Base-by-base conservation (phyloP, 2,888 invertebrate genomes). In the Sphecodes monilicornis region DNA sequence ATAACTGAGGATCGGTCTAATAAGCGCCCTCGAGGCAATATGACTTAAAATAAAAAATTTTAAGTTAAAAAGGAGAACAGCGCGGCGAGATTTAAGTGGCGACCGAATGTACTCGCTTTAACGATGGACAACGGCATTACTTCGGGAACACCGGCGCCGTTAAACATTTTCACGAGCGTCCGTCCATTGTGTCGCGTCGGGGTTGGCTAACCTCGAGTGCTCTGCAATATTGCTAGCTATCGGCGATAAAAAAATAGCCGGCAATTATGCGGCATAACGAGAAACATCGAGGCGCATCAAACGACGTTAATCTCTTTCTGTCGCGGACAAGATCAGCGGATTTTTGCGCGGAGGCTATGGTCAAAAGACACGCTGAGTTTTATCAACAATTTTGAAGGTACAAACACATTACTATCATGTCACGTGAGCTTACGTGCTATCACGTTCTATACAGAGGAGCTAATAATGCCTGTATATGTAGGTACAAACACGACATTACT, bases 241-340 rank as follows among this genome's bases (percentile, higher is more conserved):
- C 71, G 54, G 39, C 32, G 69, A 64, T 86, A 80, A 82, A 60
- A n/a, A 76, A 82, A 88, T 82, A 71, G 50, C 74, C 26, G 26
- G 26, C 85, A 78, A 88, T 86, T 83, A 88, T 77, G 77, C 57
- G 69, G 54, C 64, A 77, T 72, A 82, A 78, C 82, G 71, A 75
- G 84, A 64, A 73, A 84, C 78, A 82, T 75, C 75, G 73, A 80
- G 84, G 78, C 75, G 82, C 84, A 84, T 89, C 84, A 72, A 87
- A 80, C 68, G 26, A 76, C 74, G 76, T 79, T 87, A 86, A 84
- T 88, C 79, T 81, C 73, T 79, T 68, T 85, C 70, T 41, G 69
- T 76, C 76, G 75, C 69, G 72, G 57, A 22, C 57, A 68, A 77
- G 88, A 89, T 86, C 83, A 85, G 39, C 70, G 76, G 57, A 26